Base-by-base conservation (phyloP, 64 coral and sea anemone genomes). In the Platygyra sinensis region DNA sequence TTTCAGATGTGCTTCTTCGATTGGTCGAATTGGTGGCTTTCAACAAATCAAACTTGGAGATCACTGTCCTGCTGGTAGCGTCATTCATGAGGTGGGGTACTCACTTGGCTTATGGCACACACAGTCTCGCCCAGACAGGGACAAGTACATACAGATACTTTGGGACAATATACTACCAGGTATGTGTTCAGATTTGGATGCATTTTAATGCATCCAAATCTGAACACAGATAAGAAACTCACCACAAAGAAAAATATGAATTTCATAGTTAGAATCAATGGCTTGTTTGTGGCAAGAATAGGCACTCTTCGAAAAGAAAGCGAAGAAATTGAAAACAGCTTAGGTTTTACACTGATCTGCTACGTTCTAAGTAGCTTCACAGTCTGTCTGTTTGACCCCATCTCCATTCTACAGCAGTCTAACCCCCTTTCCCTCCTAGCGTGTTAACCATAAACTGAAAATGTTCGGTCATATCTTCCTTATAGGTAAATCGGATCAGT, bases 161-260 rank as follows among this genome's bases (percentile, higher is more conserved):
- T 98, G 96, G 96, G 82, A 95, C 1, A 98, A 98, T 91, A 95
- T 98, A 24, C 16, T 93, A 15, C 61, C 88, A 69, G 96, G 96
- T 95, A 64, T 72, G 46, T 73, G 16, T 3, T 17, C 24, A 52
- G 13, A 15, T 42, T 10, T 30, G 25, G 13, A 24, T 46, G 25
- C 12, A 30, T 17, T 22, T n/a, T n/a, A n/a, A n/a, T n/a, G n/a
- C n/a, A n/a, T n/a, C n/a, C n/a, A n/a, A n/a, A n/a, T n/a, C n/a
- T n/a, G n/a, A n/a, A n/a, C n/a, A n/a, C 1, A 76, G 3, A 22
- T 62, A 18, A 22, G 15, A 22, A 62, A 62, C 7, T 22, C 15
- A 62, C 5, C 60, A 20, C 60, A 46, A 46, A 4, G 42, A 46
- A 5, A 46, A 46, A 46, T 46, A 46, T 46, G 3, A 5, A 46